Conservation (phyloP, 2,113 vertebrate species). For the Ovis aries region DNA sequence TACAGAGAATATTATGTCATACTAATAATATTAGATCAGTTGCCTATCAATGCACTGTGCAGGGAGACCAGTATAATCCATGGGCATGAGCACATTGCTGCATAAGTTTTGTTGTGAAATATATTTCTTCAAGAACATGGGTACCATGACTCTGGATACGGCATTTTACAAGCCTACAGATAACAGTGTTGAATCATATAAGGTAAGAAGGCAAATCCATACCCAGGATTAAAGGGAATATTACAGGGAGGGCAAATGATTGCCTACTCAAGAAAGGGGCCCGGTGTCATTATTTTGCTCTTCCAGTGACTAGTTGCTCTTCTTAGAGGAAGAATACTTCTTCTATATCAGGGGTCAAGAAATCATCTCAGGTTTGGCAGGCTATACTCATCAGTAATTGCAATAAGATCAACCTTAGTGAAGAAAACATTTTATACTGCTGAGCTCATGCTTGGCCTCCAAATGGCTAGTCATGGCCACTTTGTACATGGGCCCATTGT, state of each 20-base stretch:
- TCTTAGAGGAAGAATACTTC: not conserved
- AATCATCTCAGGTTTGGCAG: not conserved
- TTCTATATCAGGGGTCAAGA: not conserved
- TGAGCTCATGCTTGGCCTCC: not conserved
- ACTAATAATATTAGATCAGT: not conserved
- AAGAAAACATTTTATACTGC: not conserved
- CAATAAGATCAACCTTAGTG: not conserved
- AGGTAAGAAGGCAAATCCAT: not conserved
- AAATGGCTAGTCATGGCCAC: not conserved
- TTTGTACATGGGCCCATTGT: not conserved
- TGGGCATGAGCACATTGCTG: rapidly evolving
- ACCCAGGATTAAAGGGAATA: not conserved
- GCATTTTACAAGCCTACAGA: not conserved
- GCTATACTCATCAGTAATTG: not conserved
- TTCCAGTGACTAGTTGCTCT: not conserved
- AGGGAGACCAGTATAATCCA: not conserved
- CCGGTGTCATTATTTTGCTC: not conserved
- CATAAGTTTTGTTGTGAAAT: not conserved
- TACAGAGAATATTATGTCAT: not conserved
- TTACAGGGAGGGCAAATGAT: not conserved
- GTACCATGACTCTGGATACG: not conserved
- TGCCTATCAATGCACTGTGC: not conserved
- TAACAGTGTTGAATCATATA: not conserved
- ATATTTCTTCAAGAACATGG: not conserved
- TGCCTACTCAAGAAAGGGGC: not conserved